These are phyloP conservation scores for Campylomormyrus numenius DNA, from an alignment of 2,113 vertebrate genomes.

Conservation along the genomic window DNA sequence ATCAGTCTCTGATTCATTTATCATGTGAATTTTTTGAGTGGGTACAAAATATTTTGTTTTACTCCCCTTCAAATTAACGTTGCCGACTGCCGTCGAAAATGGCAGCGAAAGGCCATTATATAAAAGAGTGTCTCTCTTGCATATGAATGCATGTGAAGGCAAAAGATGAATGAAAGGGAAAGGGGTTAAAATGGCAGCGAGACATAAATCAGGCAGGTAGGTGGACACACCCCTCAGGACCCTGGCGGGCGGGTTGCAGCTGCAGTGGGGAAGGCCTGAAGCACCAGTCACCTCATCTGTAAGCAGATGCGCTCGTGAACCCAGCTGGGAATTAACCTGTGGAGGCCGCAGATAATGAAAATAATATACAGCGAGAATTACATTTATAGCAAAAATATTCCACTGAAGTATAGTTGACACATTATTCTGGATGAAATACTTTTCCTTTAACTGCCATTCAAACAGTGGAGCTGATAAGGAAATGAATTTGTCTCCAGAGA, in stretches of 20 bases:
- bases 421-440: background rate
- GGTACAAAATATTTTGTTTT: background rate
- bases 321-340: slow-evolving; percentile 47
- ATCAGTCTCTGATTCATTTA: background rate
- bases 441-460: background rate
- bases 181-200: background rate
- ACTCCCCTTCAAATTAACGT: background rate
- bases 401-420: slow-evolving; percentile 3
- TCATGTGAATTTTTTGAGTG: background rate
- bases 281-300: background rate
- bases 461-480: background rate
- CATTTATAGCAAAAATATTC: slow-evolving; percentile 19
- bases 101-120: background rate
- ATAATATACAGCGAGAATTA: slow-evolving; percentile 25
- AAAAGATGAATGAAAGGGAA: background rate
- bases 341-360: slow-evolving; percentile 24
- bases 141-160: background rate
- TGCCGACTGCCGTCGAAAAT: background rate
- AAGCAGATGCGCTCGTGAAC: slow-evolving; percentile 27
- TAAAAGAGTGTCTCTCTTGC: background rate
- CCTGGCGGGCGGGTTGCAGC: background rate
- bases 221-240: background rate
- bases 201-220: background rate
- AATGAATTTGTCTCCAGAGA: background rate
- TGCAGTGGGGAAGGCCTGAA: background rate